A percentile compares a stretch with the other conserved stretches of the same genome.
Evolutionary conservation across 2,888 invertebrate genomes (phyloP).

Genomic region (Tupiocoris notatus): DNA sequence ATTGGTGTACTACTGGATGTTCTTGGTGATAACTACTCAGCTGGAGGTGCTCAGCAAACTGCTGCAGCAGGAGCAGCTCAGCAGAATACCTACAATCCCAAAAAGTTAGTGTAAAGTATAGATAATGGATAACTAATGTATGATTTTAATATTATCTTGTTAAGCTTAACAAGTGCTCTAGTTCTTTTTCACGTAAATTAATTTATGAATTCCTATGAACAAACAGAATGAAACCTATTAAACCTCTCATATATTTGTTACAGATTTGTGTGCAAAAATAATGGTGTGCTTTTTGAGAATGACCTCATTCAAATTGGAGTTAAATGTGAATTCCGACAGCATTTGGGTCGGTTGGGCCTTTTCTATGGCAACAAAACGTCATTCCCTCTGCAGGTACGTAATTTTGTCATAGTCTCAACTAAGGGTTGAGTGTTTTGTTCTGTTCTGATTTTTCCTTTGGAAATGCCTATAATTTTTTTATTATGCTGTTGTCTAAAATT

Average conservation of each 20-base stretch:
- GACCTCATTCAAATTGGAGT: constrained; percentile 97
- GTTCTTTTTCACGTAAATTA: too few relatives aligned
- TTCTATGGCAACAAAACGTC: constrained; percentile 99
- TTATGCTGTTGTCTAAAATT: too few relatives aligned
- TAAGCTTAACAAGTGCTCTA: too few relatives aligned
- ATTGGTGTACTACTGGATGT: constrained; percentile 86
- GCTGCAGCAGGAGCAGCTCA: constrained; percentile 54
- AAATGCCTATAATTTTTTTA: too few relatives aligned
- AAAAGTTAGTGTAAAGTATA: constrained; percentile 64
- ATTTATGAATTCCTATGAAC: too few relatives aligned
- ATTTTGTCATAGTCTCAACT: too few relatives aligned
- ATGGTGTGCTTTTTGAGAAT: constrained; percentile 97
- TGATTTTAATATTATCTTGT: too few relatives aligned
- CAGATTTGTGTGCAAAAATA: constrained; percentile 91
- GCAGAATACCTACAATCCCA: constrained; percentile 78
- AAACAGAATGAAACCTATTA: too few relatives aligned
- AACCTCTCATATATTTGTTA: too few relatives aligned
- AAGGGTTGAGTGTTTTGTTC: too few relatives aligned
- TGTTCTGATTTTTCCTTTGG: too few relatives aligned
- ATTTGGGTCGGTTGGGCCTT: constrained; percentile 89
- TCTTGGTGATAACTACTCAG: constrained; percentile 73
- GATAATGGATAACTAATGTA: not conserved
- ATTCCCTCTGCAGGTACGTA: constrained; percentile 63
- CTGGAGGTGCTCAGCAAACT: constrained; percentile 50
- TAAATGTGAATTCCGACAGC: constrained; percentile 94